Base-by-base conservation (phyloP, 2,888 invertebrate genomes). In the Thumatha senex region DNA sequence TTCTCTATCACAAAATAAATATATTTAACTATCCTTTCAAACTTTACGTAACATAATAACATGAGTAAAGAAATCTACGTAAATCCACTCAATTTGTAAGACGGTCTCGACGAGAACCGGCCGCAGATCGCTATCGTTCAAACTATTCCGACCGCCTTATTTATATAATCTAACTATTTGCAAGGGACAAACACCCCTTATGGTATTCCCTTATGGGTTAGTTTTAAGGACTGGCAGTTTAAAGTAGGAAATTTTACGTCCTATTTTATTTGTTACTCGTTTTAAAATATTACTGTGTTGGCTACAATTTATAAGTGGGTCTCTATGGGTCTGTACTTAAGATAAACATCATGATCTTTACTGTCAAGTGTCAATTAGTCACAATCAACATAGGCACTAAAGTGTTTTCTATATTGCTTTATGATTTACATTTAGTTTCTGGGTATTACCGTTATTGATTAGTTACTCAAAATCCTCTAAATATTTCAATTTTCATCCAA, bases 81-180 rank as follows among this genome's bases (percentile, higher is more conserved):
- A 83, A 86, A 80, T 82, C 79, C 74, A 85, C 81, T 88, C 86
- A 86, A 89, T 87, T 88, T 85, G 67, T 68, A 54, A 65, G 80
- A 75, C 79, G 72, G 72, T 64, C 66, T 62, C 56, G 63, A 58
- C 56, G 63, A 58, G 63, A 57, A 61, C 58, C 62, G 64, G 64
- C 64, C 84, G 65, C 86, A 84, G 89, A 89, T 89, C 78, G 70
- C 82, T 83, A 89, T 89, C 89, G 78, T 67, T 70, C 74, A 80
- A 82, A 81, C 81, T 79, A 82, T 83, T 81, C 80, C 78, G 82
- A 79, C 80, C 84, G 86, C 81, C 86, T 89, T 90, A 90, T 90
- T 90, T 90, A 89, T 89, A 88, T 89, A 89, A 91, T 89, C 88
- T 89, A 82, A 87, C 88, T 87, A 86, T 89, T 89, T 87, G 85